Base-by-base conservation (phyloP, 2,113 vertebrate genomes). In the Anolis carolinensis region DNA sequence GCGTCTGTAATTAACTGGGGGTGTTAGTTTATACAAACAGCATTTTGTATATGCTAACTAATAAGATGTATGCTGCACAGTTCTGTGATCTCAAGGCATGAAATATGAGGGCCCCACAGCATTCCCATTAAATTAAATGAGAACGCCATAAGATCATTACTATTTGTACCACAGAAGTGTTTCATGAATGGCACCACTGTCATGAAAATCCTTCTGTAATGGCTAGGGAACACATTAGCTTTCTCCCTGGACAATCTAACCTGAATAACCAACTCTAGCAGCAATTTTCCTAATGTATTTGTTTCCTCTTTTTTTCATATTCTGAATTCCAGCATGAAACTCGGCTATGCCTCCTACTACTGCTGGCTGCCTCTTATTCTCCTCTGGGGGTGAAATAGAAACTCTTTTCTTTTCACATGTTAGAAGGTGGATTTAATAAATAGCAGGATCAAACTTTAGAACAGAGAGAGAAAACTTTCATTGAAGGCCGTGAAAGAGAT, bases 371-470 rank as follows among this genome's bases (percentile, higher is more conserved):
- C 79, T 89, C 88, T 90, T 92, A 87, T 90, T 77, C 87, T 94
- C 59, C 88, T 93, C 75, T 62, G 65, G 80, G 72, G 78, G 62
- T 89, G 27, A 73, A 55, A 59, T 59, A 1, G 87, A 92, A 83
- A 89, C 59, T 87, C 62, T 67, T 94, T 89, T 78, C 88, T 94
- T 91, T 91, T 91, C 91, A 92, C 73, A 86, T 92, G 77, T 93
- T 88, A 94, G 90, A 90, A 93, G 85, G 93, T 92, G 78, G 84
- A 85, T 93, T 91, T 94, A 91, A 92, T 94, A 95, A 95, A 95
- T 91, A 92, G 90, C 91, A 91, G 52, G 91, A 92, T 93, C 90
- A 79, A 91, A 92, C 89, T 90, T 94, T 94, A 75, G 85, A 86
- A 86, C 74, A 52, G 83, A 7, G 78, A 92, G 62, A 68, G 81